A percentile compares a stretch with the other conserved stretches of the same genome.
Conservation (phyloP, 2,113 vertebrate species). For the Equus quagga region DNA sequence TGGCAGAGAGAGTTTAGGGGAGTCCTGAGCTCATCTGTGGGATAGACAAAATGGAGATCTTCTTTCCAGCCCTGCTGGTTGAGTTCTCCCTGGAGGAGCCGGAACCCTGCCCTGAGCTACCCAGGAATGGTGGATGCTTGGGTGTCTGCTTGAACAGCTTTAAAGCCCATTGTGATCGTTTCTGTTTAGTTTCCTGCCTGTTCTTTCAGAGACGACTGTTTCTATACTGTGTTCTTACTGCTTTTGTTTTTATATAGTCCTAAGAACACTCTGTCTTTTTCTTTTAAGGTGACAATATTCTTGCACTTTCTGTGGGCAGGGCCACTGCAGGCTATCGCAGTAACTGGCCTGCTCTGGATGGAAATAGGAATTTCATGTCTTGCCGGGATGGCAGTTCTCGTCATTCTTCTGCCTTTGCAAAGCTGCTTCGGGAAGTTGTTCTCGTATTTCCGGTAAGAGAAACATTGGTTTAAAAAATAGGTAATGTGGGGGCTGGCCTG, state of each 20-base stretch:
- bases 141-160: not conserved
- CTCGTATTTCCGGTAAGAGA: slow-evolving; percentile 93
- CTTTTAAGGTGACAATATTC: slow-evolving; percentile 94
- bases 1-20: not conserved
- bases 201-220: not conserved
- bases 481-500: too few species aligned
- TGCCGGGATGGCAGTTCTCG: slow-evolving; percentile 93
- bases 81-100: not conserved
- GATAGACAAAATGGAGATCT: not conserved
- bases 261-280: slow-evolving; percentile 45
- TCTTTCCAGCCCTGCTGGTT: too few species aligned
- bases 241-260: not conserved
- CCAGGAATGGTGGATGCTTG: fast-evolving
- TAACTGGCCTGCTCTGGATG: slow-evolving; percentile 93
- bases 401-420: slow-evolving; percentile 95
- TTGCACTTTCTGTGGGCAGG: slow-evolving; percentile 96
- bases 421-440: slow-evolving; percentile 94
- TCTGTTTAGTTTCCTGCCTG: not conserved
- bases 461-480: too few species aligned
- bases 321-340: slow-evolving; percentile 93
- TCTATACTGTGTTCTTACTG: fast-evolving
- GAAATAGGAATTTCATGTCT: slow-evolving; percentile 96
- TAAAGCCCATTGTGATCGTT: not conserved
- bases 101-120: fast-evolving
- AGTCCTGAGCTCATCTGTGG: not conserved